These are phyloP conservation scores for Morus bassanus DNA, from an alignment of 2,797 vertebrate genomes.

Conservation along the genomic window DNA sequence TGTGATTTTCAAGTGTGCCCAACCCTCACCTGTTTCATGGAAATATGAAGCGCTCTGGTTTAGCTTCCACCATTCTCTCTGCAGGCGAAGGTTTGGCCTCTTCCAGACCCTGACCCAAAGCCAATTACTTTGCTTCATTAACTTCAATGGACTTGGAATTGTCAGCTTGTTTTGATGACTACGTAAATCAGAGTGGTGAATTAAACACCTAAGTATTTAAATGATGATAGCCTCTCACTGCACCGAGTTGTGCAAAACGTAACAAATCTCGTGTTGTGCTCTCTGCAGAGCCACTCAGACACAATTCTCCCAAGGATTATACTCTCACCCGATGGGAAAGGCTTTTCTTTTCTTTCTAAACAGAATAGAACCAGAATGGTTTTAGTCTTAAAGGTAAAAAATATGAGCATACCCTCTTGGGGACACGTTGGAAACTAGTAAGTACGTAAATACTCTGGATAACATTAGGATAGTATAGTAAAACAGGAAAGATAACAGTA, in stretches of 20 bases:
- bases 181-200: neutral
- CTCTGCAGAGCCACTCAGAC: neutral
- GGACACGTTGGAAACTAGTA: neutral
- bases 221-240: neutral
- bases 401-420: neutral
- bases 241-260: accelerated
- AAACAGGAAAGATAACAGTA: neutral
- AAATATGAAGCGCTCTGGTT: accelerated
- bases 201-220: neutral
- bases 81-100: neutral
- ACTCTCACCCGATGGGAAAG: neutral
- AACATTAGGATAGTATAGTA: neutral
- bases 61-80: neutral
- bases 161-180: neutral
- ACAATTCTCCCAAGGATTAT: neutral
- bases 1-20: accelerated
- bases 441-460: neutral
- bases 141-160: neutral
- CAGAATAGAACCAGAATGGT: neutral
- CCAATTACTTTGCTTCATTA: neutral
- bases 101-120: neutral
- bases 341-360: neutral
- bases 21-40: accelerated
- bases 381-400: neutral
- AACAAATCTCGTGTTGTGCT: accelerated